Percentiles rank a stretch among this genome's conserved stretches.
These are phyloP conservation scores for Bibio marci DNA, from an alignment of 2,888 invertebrate genomes.

Conservation along the genomic window DNA sequence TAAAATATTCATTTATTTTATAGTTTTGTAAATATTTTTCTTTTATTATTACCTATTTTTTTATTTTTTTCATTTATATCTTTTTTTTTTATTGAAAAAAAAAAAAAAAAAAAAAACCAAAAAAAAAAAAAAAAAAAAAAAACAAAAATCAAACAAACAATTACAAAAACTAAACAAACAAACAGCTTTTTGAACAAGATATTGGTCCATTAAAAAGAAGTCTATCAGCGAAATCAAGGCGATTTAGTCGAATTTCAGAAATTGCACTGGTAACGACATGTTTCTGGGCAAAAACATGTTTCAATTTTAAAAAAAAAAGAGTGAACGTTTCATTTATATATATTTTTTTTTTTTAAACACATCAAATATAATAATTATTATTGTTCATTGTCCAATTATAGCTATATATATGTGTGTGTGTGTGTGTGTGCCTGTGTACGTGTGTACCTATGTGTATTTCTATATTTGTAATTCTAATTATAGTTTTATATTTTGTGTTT, in stretches of 20 bases:
- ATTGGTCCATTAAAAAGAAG: slow-evolving; percentile 71
- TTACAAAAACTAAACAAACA: background rate
- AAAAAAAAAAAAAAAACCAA: background rate
- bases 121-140: slow-evolving; percentile 3
- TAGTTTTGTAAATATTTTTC: no score
- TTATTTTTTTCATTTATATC: background rate
- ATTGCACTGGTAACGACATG: slow-evolving; percentile 57
- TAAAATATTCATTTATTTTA: no score
- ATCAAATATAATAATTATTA: background rate
- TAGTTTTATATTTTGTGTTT: no score
- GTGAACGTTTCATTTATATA: slow-evolving; percentile 16
- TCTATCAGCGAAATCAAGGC: slow-evolving; percentile 55
- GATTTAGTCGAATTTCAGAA: slow-evolving; percentile 69
- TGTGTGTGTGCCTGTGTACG: no score
- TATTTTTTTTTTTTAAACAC: background rate
- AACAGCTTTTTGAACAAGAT: slow-evolving; percentile 74
- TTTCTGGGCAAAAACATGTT: slow-evolving; percentile 20
- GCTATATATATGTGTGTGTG: slow-evolving; percentile 12
- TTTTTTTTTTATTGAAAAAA: background rate
- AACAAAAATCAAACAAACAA: background rate
- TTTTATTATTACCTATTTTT: slow-evolving; percentile 9
- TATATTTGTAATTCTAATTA: no score
- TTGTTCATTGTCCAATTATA: slow-evolving; percentile 10
- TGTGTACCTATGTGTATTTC: no score
- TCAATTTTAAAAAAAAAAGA: slow-evolving; percentile 21